Conservation (phyloP, 2,888 invertebrate species). For the Spilosoma lubricipeda region DNA sequence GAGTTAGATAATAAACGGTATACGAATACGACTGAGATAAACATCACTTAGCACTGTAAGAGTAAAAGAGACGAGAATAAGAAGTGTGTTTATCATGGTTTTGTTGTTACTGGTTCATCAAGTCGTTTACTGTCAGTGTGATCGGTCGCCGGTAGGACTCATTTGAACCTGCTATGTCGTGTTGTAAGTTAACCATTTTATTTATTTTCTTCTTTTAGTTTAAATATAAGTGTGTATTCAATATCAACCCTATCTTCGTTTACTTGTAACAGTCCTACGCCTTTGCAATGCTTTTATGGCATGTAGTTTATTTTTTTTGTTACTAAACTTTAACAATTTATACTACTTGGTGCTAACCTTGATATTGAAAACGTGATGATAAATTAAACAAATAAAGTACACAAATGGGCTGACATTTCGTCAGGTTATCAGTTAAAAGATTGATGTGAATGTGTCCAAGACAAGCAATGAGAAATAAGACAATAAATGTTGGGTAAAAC, state of each 20-base stretch:
- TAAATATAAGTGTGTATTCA: not conserved
- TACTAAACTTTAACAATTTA: not conserved
- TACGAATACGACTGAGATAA: slow-evolving; percentile 38
- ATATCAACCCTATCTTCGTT: not conserved
- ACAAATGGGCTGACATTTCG: too few relatives aligned
- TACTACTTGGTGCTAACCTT: not conserved
- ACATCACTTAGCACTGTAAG: slow-evolving; percentile 10
- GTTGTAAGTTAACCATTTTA: slow-evolving; percentile 70
- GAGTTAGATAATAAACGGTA: not conserved
- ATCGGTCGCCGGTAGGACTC: slow-evolving; percentile 30
- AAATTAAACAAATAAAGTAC: not conserved
- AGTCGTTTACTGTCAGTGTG: slow-evolving; percentile 22
- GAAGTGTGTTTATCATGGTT: not conserved
- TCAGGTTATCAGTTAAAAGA: not conserved
- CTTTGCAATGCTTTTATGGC: not conserved
- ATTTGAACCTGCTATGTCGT: slow-evolving; percentile 59
- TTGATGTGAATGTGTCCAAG: not conserved
- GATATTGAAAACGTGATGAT: not conserved
- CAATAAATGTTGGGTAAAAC: too few relatives aligned
- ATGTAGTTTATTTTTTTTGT: not conserved
- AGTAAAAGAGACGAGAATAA: slow-evolving; percentile 19
- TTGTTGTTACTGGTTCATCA: slow-evolving; percentile 14
- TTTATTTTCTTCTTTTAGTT: not conserved
- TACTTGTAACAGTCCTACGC: not conserved
- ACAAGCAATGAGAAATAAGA: not conserved